Base-by-base conservation (phyloP, 2,888 invertebrate genomes). In the Ophraella communa region DNA sequence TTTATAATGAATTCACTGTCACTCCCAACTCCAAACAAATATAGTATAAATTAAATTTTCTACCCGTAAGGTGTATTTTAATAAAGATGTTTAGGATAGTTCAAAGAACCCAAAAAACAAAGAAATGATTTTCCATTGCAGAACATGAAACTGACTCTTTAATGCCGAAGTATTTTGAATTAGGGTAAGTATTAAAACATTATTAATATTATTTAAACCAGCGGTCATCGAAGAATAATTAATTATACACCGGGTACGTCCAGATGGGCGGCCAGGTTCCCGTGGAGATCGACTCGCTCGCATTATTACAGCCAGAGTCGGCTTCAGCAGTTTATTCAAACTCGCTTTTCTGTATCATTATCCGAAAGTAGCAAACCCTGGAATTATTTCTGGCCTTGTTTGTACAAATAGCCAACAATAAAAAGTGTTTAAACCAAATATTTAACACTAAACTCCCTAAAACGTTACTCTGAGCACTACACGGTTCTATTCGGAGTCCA, bases 161-260 rank as follows among this genome's bases (percentile, higher is more conserved):
- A 51, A 27, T 59, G 30, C 45, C 45, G 60, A 60, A 60, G 52
- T 30, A 24, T 52, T 42, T 59, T 59, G 42, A 57, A 57, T 47
- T 57, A 49, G 47, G 57, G 47, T 42, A 57, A 42, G 57, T 55
- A 61, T 56, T 57, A 24, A 62, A 64, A 64, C 64, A 64, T 64
- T 62, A 55, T 67, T 67, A 67, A 64, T 64, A 67, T 61, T 64
- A 63, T 63, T 59, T 55, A 67, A 64, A 64, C 64, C 59, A 45
- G 58, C 62, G 64, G 67, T 67, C 64, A 67, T 64, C 67, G 62
- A 65, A 57, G 62, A 71, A 71, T 66, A 71, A 71, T 71, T 71
- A 71, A 71, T 71, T 58, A 64, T 54, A 35, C 59, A 68, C 63
- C 65, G 66, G 61, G 66, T 53, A 35, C 64, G 68, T 63, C 69